Base-by-base conservation (phyloP, 2,797 vertebrate species). In the Gymnopithys bicolor region DNA sequence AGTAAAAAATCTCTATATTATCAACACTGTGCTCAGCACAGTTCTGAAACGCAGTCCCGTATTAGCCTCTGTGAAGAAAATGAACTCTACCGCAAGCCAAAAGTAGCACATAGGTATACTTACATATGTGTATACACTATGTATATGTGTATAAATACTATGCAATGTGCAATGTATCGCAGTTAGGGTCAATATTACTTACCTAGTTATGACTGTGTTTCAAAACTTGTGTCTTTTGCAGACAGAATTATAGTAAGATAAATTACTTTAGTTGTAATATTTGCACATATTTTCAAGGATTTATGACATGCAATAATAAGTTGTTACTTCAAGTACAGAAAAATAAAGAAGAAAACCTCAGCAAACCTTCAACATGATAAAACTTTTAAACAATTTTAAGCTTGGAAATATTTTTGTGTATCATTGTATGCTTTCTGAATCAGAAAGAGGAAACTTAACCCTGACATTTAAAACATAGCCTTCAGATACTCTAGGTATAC, bases 1-100 rank as follows among this genome's bases (percentile, higher is more conserved):
- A 68, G 68, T 7, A 74, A 39, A 48, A 1, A 0, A 28, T 37
- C 19, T 43, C 13, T n/a, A 2, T 8, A 32, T 28, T 13, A 49
- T 35, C 15, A 75, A 4, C 13, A 8, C 22, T 14, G 4, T 49
- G 3, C 37, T 55, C 63, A 55, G 48, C 7, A 55, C 19, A 49
- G 24, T 41, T 14, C 22, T 27, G 19, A 82, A 53, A 21, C 22
- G 16, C 12, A 28, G 32, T 2, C 27, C 7, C 14, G 10, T 10
- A 24, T 2, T 5, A 24, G 10, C 10, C 4, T 7, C 8, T 43
- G 35, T 28, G 27, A 49, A 35, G 28, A 49, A 63, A 51, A 37
- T 17, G 10, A 10, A 43, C 7, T 10, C 5, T 55, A 28, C 22
- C 22, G 6, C 0, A 0, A 56, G 41, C 32, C 23, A 35, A 60